Evolutionary conservation across 2,888 invertebrate species (phyloP), one percentile per base, ranked within the genome.

Genomic region (Beris chalybata): DNA sequence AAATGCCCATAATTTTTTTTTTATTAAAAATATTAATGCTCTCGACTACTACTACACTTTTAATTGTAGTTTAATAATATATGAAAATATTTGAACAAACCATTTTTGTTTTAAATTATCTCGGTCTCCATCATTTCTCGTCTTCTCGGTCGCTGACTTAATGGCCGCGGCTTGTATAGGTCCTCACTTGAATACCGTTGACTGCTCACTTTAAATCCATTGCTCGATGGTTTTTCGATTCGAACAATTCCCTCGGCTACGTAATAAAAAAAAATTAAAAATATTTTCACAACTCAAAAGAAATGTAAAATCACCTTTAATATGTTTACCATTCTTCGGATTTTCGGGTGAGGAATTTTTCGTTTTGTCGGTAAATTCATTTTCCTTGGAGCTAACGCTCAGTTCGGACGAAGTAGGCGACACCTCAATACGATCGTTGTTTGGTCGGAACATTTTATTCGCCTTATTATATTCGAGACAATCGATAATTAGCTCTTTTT

Each of bases 181-280:
- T 90, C 89, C 72, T 88, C 88, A 72, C 85, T 87, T 66, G 85
- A 84, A 74, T 89, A 89, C 68, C 88, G 83, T 76, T 89, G 86
- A 67, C 47, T 61, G 15, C 38, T 66, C 11, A 56, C 31, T 67
- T 71, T 71, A 12, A 69, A 53, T 30, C 67, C 67, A 52, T 61
- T 61, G 38, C 7, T 45, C n/a, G 13, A 30, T 6, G 53, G 45
- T n/a, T 64, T 64, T 64, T 64, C 64, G 44, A 64, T 64, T 5
- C 55, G 43, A 9, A 64, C 64, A 38, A 54, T 54, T 11, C 54
- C 54, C 55, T 56, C 50, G 52, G 58, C 58, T 58, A 38, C n/a
- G 47, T 52, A 44, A 30, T n/a, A n/a, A 29, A 65, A 22, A 38
- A 48, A 32, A 2, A 38, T 22, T 30, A 38, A 45, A 38, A 30